Base-by-base conservation (phyloP, 2,113 vertebrate species). In the Perognathus longimembris region DNA sequence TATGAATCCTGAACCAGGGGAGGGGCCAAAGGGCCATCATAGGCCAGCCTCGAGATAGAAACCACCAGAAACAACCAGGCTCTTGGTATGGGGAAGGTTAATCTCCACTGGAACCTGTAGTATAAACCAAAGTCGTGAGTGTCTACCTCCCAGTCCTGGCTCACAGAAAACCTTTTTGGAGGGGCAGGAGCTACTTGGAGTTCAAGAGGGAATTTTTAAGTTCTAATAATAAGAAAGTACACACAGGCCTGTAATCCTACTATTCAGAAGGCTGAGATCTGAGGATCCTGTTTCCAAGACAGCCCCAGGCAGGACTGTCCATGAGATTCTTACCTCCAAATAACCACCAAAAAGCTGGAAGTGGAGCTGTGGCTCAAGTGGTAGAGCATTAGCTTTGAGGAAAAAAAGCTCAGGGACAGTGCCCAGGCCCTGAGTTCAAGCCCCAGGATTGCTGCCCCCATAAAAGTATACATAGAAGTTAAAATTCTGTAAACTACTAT, bases 381-480 rank as follows among this genome's bases (percentile, higher is more conserved):
- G 45, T 45, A 45, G 50, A 54, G 50, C 50, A 54, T 15, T 54
- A 54, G 50, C 15, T 54, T 54, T 14, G 50, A 18, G 50, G 50
- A 18, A 54, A 54, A 18, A 54, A 18, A 54, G 50, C 50, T 54
- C 50, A 54, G 50, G 17, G 15, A 54, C 14, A 15, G 50, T 54
- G 50, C 50, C 45, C 50, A 54, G 14, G 17, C 50, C 50, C 50
- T 54, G 50, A 54, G 50, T 54, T 54, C 50, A 54, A 54, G 50
- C 50, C 50, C 50, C 50, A 54, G 50, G 15, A 54, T 54, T 18
- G 15, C 50, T 54, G 12, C 11, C 17, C 45, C 50, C 50, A 54
- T 8, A 74, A 87, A 79, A 90, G 54, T 30, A 34, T 88, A 82
- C 82, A 38, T 85, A 45, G 26, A 79, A 88, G 30, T 85, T 95